Evolutionary conservation across 2,888 invertebrate species (phyloP), one percentile per base, ranked within the genome.

Genomic region (Theretra japonica): DNA sequence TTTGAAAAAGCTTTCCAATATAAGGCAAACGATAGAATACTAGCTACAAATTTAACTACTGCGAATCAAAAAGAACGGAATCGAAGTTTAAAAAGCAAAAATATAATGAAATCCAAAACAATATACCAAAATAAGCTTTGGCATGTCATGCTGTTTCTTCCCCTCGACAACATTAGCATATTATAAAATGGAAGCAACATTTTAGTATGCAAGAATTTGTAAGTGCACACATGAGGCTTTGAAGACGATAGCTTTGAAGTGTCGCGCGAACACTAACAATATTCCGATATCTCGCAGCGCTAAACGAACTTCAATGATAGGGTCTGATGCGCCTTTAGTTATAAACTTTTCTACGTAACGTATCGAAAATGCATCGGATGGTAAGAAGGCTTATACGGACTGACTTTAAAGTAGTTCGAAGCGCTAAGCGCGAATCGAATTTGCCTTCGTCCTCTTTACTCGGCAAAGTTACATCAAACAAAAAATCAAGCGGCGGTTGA

Each of bases 321-420:
- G 58, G 59, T 41, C 69, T 72, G 72, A 72, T 58, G 72, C 72
- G 65, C 53, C 69, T 69, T 68, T 59, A 72, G 59, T 68, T 72
- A 59, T 79, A 83, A 88, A 90, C 84, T 88, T 87, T 83, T 80
- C 82, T 79, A 83, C 86, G 88, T 86, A 87, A 86, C 83, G 83
- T 87, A 89, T 89, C 83, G 88, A 86, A 86, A 88, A 89, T 89
- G 89, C 90, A 90, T 86, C 86, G 83, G 85, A 87, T 84, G 79
- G 83, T 86, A 86, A 86, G 87, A 86, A 86, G 87, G 86, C 88
- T 90, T 88, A 88, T 85, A 85, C 81, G 82, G 82, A 83, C 85
- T 86, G 89, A 90, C 88, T 91, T 88, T 89, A 86, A 91, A 91
- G 86, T 81, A 90, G 88, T 88, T 87, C 79, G 75, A 41, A 65